Base-by-base conservation (phyloP, 2,797 vertebrate species). In the Sebastes oblongus region DNA sequence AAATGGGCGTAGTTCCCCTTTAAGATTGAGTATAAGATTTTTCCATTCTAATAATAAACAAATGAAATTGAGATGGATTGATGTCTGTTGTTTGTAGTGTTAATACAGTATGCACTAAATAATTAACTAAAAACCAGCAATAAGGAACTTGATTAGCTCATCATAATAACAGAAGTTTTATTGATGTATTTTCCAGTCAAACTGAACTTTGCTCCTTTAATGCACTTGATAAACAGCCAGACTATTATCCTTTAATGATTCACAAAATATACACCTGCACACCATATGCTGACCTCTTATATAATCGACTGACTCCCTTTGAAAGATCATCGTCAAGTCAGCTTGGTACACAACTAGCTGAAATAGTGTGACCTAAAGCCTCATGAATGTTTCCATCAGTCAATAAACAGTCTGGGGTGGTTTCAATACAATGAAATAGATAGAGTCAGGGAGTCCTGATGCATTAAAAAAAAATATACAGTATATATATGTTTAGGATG, bases 161-260 rank as follows among this genome's bases (percentile, higher is more conserved):
- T 59, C 3, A 58, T 64, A 13, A 25, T 29, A 14, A 56, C 10
- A 39, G 27, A 11, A 4, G 13, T 22, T 62, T 58, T 56, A 67
- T 16, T 52, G 24, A 74, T 60, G 4, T 20, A 16, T 29, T 22
- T 36, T 62, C 32, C 11, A 50, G 12, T 18, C 8, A 3, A 42
- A 29, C 27, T 72, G 55, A 83, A 75, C 82, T 76, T 64, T 59
- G 55, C 13, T 62, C 22, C 34, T 72, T 14, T 13, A 10, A 6
- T 73, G 27, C 12, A n/a, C 25, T 18, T 61, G 5, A 18, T 25
- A 5, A 29, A 25, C 3, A 6, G 12, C 13, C 52, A 42, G 25
- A 34, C 11, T 54, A 36, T 30, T 69, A 24, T 27, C 58, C 8
- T 50, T n/a, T 27, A 66, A 67, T 72, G 8, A 77, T 60, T 78